Base-by-base conservation (phyloP, 2,113 vertebrate species). In the Erinaceus europaeus region DNA sequence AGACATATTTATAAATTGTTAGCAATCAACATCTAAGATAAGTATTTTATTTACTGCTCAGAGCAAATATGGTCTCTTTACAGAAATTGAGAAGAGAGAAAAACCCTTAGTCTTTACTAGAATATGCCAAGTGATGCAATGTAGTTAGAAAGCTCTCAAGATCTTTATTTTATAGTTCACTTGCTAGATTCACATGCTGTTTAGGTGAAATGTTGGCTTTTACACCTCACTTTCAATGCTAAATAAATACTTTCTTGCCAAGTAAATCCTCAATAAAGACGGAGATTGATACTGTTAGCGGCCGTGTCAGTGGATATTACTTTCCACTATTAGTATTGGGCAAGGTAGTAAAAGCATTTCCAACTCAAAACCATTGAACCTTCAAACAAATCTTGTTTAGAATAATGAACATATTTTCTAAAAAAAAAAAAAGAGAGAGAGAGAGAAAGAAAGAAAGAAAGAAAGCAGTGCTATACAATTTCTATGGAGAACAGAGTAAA, bases 11-110 rank as follows among this genome's bases (percentile, higher is more conserved):
- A 72, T 11, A 77, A 78, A 74, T 46, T 59, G 15, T 11, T 84
- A 52, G 72, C 53, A 74, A 20, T 80, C n/a, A 21, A 61, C 50
- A 74, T 79, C 36, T 52, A 78, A 94, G 61, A 55, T 71, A 53
- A 50, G 40, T 71, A 53, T 73, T 65, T 20, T 55, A 67, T 27
- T 86, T 71, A 48, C 9, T 76, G 27, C 4, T 9, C 13, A 94
- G 14, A 69, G 13, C 64, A 71, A 57, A 64, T 13, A 62, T 57
- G 13, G 9, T 36, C 59, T 42, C 36, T 83, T 77, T 78, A 67
- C 34, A 44, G 23, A 11, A 40, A 9, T 52, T 79, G 50, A 27
- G 23, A 44, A 34, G 20, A 50, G 42, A 72, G 23, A 90, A 25
- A 77, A 86, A 53, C 86, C 40, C 64, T 57, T 64, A 42, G 25